phyloP scores from a whole-genome alignment of 2,797 vertebrate genomes.

The Tauraco hartlaubi region DNA sequence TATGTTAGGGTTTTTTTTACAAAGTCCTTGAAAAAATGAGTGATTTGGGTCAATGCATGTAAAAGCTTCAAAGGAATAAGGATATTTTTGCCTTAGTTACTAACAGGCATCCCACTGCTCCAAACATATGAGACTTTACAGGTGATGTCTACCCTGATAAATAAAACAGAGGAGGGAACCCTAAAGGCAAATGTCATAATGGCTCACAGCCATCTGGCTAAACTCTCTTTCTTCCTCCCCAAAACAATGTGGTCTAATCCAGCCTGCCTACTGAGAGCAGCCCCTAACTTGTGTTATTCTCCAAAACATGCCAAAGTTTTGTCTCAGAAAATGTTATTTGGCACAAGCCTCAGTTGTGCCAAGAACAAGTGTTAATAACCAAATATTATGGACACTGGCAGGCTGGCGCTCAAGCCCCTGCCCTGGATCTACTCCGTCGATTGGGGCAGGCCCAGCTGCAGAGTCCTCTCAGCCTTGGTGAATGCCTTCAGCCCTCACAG shows the following conservation, averaged over 20 bases:
- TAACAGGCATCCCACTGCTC: constrained; percentile 40
- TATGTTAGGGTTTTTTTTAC: constrained; percentile 15
- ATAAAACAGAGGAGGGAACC: constrained; percentile 16
- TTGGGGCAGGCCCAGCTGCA: neutral
- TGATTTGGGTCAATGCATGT: constrained; percentile 38
- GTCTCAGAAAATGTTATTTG: neutral
- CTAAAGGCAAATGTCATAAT: constrained; percentile 34
- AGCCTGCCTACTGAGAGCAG: neutral
- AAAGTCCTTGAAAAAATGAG: constrained; percentile 34
- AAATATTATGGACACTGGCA: neutral
- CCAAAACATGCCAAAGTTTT: neutral
- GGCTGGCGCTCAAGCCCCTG: rapidly evolving
- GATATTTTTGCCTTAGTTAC: constrained; percentile 39
- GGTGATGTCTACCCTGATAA: constrained; percentile 48
- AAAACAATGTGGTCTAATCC: neutral
- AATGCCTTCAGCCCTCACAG: neutral
- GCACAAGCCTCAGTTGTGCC: neutral
- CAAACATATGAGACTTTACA: constrained; percentile 50
- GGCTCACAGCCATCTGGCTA: constrained; percentile 29
- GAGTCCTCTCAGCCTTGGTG: neutral
- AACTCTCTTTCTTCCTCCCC: neutral
- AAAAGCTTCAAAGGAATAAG: constrained; percentile 40
- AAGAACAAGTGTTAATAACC: neutral
- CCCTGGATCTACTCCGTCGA: neutral
- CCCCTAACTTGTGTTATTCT: neutral